A percentile compares a stretch with the other conserved stretches of the same genome.
phyloP scores from a whole-genome alignment of 2,797 vertebrate species.

The Avahi laniger region DNA sequence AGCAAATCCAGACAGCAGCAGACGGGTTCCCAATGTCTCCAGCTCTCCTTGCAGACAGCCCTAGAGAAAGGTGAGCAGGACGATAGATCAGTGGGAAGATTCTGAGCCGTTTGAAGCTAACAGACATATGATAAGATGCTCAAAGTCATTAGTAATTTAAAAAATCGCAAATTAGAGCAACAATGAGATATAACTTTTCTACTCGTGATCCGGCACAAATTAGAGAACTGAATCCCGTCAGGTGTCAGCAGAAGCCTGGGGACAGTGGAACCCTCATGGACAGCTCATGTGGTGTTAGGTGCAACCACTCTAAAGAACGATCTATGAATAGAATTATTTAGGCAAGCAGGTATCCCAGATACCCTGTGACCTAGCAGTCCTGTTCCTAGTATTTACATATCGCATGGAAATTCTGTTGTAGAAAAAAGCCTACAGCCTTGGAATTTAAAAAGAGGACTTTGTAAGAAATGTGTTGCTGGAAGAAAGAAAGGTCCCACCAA shows the following conservation, averaged over 20 bases:
- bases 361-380: not conserved
- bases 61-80: not conserved
- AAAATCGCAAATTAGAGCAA: not conserved
- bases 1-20: accelerated
- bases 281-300: not conserved
- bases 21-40: not conserved
- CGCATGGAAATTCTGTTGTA: not conserved
- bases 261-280: not conserved
- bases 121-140: not conserved
- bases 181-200: not conserved
- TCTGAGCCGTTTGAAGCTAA: not conserved
- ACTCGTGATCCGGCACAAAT: not conserved
- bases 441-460: not conserved
- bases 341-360: not conserved
- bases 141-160: not conserved
- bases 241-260: not conserved
- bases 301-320: not conserved
- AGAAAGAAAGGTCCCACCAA: not conserved
- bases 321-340: not conserved
- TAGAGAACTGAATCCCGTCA: not conserved
- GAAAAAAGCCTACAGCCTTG: not conserved
- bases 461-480: not conserved
- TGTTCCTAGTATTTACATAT: not conserved
- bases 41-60: not conserved
- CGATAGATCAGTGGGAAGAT: not conserved